Percentiles rank a stretch among this genome's conserved stretches.
phyloP scores from a whole-genome alignment of 2,888 invertebrate genomes.

The Perithous albicinctus region DNA sequence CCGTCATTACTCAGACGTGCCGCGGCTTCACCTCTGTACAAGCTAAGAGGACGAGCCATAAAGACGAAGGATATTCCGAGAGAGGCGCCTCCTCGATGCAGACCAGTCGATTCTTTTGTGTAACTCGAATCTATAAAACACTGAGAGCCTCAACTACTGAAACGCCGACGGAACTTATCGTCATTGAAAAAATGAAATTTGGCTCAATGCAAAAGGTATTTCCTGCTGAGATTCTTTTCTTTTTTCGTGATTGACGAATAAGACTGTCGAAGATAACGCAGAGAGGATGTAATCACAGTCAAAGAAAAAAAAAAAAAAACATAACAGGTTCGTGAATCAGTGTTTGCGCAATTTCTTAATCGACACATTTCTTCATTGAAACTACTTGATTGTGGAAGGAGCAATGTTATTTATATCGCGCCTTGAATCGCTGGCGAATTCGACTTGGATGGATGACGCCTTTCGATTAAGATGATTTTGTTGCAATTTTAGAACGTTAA shows the following conservation, averaged over 20 bases:
- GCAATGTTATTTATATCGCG: constrained; percentile 4
- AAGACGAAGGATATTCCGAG: constrained; percentile 10
- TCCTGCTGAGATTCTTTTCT: background rate
- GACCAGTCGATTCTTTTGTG: constrained; percentile 43
- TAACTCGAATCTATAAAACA: constrained; percentile 40
- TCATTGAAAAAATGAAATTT: background rate
- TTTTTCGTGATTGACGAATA: background rate
- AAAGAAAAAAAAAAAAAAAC: background rate
- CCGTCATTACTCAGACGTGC: constrained; percentile 70
- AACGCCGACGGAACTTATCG: background rate
- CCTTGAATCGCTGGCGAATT: constrained; percentile 5
- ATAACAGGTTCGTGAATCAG: constrained; percentile 32
- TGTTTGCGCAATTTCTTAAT: constrained; percentile 49
- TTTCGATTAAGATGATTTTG: constrained; percentile 1
- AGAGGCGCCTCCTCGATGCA: constrained; percentile 32
- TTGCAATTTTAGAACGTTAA: background rate
- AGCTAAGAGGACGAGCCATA: constrained; percentile 12
- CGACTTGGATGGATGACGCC: background rate
- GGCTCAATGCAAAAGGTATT: background rate
- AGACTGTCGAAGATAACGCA: background rate
- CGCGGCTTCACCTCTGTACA: constrained; percentile 59
- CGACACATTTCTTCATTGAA: constrained; percentile 13
- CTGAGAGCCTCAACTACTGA: constrained; percentile 16
- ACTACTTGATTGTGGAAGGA: background rate
- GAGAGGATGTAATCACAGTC: background rate